Conservation (phyloP, 2,797 vertebrate species). For the Furcifer pardalis region DNA sequence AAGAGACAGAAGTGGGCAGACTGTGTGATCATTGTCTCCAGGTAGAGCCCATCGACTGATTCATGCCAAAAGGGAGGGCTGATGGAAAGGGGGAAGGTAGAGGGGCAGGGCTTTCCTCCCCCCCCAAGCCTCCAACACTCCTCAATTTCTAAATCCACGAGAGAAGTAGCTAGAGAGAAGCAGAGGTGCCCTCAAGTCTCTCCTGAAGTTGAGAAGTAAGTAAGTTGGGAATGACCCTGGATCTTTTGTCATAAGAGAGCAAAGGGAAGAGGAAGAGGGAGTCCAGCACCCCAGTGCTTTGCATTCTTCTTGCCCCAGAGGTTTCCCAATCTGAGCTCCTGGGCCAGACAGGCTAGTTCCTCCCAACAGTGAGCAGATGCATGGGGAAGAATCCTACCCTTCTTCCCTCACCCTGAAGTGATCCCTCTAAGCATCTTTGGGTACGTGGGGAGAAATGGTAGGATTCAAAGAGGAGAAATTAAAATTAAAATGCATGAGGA, state of each 20-base stretch:
- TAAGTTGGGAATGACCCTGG: conserved; percentile 32
- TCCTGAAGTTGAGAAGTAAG: conserved; percentile 47
- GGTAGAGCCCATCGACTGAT: conserved; percentile 72
- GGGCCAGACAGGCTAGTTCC: conserved; percentile 65
- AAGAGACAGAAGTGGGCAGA: conserved; percentile 84
- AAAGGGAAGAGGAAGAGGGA: background rate
- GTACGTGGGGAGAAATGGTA: too few species aligned
- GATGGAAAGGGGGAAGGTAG: conserved; percentile 10
- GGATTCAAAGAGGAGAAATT: too few species aligned
- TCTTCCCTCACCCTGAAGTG: too few species aligned
- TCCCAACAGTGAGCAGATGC: conserved; percentile 57
- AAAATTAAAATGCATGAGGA: too few species aligned
- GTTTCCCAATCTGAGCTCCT: conserved; percentile 43
- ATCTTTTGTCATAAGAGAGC: conserved; percentile 38
- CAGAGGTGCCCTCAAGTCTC: conserved; percentile 61
- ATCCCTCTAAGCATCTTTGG: too few species aligned
- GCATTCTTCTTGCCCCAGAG: conserved; percentile 20
- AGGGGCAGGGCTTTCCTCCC: background rate
- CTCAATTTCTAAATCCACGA: conserved; percentile 73
- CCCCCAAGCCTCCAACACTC: conserved; percentile 44
- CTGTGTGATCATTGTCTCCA: conserved; percentile 82
- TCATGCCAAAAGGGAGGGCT: conserved; percentile 76
- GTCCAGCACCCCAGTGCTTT: conserved; percentile 26
- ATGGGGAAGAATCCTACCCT: too few species aligned
- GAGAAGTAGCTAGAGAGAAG: conserved; percentile 69